Percentiles rank a stretch among this genome's conserved stretches.
Evolutionary conservation across 2,888 invertebrate species (phyloP).

Genomic region (Lithophane socia): DNA sequence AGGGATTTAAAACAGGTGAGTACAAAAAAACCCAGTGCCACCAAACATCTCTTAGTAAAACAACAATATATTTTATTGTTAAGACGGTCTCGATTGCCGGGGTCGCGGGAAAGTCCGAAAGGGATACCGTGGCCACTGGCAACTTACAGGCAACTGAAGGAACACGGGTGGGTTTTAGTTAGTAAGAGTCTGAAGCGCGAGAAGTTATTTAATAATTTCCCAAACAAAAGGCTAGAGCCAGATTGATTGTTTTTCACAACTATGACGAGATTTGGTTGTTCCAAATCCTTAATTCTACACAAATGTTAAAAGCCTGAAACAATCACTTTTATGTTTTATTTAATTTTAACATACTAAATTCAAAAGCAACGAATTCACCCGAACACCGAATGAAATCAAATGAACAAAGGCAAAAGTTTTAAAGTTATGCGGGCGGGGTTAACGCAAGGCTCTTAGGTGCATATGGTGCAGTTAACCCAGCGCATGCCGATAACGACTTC

Average conservation of each 20-base stretch:
- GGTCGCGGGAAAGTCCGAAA: no score
- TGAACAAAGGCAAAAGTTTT: conserved; percentile 50
- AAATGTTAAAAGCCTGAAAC: no score
- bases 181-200: no score
- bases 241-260: neutral
- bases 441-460: conserved; percentile 57
- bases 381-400: conserved; percentile 43
- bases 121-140: no score
- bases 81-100: neutral
- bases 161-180: no score
- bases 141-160: no score
- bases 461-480: conserved; percentile 63
- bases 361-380: conserved; percentile 9
- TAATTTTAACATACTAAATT: conserved; percentile 17
- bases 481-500: conserved; percentile 63
- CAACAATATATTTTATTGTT: neutral
- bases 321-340: neutral
- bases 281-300: neutral
- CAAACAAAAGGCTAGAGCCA: no score
- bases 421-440: conserved; percentile 52
- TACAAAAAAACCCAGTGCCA: neutral
- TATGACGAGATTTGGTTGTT: neutral
- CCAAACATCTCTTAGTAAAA: neutral
- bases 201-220: no score
- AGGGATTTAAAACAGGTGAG: neutral